phyloP scores from a whole-genome alignment of 2,888 invertebrate genomes.

The Maniola hyperantus region DNA sequence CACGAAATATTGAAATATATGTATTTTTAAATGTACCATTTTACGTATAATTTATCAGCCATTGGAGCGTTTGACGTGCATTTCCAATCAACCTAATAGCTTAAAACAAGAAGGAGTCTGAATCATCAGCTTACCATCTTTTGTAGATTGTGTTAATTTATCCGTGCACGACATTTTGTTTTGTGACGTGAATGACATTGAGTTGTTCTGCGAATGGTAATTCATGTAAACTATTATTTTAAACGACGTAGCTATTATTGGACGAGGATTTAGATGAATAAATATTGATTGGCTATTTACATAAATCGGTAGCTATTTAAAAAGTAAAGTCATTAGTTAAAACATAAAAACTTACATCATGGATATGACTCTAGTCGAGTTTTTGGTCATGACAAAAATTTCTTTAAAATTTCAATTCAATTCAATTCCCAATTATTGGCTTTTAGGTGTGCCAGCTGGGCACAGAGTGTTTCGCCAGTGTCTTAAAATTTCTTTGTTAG shows the following conservation, averaged over 20 bases:
- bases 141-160: constrained; percentile 28
- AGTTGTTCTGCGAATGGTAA: constrained; percentile 7
- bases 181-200: constrained; percentile 19
- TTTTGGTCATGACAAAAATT: too few relatives aligned
- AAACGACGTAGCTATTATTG: not conserved
- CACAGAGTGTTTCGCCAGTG: too few relatives aligned
- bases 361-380: too few relatives aligned
- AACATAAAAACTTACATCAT: too few relatives aligned
- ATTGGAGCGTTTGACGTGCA: constrained; percentile 31
- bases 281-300: not conserved
- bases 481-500: too few relatives aligned
- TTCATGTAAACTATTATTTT: not conserved
- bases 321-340: too few relatives aligned
- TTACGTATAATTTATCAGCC: constrained; percentile 20
- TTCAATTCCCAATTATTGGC: too few relatives aligned
- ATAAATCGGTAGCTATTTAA: too few relatives aligned
- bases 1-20: not conserved
- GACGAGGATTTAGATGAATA: not conserved
- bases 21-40: constrained; percentile 14
- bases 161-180: constrained; percentile 13
- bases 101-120: constrained; percentile 27
- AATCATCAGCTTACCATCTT: constrained; percentile 23
- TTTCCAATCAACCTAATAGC: constrained; percentile 34
- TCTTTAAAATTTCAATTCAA: too few relatives aligned
- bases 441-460: too few relatives aligned